Percentiles rank a stretch among this genome's conserved stretches.
Conservation (phyloP, 1,140 invertebrate genomes). For the Piezodorus guildinii region DNA sequence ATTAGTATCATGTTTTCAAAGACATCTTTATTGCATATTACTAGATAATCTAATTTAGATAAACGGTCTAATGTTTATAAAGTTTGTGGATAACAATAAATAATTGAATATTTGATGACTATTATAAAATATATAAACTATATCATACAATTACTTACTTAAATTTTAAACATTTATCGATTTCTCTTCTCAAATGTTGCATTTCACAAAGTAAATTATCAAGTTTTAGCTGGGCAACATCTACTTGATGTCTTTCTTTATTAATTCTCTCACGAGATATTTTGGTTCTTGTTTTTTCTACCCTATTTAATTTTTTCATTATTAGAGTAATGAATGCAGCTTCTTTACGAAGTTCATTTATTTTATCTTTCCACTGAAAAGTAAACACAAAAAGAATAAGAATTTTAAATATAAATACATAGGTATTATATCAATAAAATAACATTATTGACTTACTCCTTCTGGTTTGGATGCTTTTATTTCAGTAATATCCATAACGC, state of each 20-base stretch:
- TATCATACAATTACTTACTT: slow-evolving; percentile 41
- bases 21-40: no score
- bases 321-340: slow-evolving; percentile 62
- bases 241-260: slow-evolving; percentile 73
- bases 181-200: slow-evolving; percentile 85
- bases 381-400: slow-evolving; percentile 31
- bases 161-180: slow-evolving; percentile 85
- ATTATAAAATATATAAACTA: no score
- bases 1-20: no score
- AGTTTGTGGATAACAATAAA: no score
- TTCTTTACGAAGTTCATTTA: slow-evolving; percentile 52
- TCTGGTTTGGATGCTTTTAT: slow-evolving; percentile 44
- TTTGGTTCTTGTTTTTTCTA: slow-evolving; percentile 77
- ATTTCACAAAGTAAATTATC: slow-evolving; percentile 94
- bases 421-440: slow-evolving; percentile 14
- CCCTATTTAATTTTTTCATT: slow-evolving; percentile 79
- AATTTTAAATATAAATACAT: slow-evolving; percentile 14
- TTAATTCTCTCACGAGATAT: slow-evolving; percentile 63
- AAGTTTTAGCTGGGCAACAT: slow-evolving; percentile 76
- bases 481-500: slow-evolving; percentile 51
- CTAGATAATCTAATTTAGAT: no score
- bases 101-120: no score
- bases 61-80: no score
- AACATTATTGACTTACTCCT: slow-evolving; percentile 34
- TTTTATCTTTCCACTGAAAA: slow-evolving; percentile 46